Percentiles rank a stretch among this genome's conserved stretches.
Conservation (phyloP, 1,140 invertebrate genomes). For the Meloidogyne exigua region DNA sequence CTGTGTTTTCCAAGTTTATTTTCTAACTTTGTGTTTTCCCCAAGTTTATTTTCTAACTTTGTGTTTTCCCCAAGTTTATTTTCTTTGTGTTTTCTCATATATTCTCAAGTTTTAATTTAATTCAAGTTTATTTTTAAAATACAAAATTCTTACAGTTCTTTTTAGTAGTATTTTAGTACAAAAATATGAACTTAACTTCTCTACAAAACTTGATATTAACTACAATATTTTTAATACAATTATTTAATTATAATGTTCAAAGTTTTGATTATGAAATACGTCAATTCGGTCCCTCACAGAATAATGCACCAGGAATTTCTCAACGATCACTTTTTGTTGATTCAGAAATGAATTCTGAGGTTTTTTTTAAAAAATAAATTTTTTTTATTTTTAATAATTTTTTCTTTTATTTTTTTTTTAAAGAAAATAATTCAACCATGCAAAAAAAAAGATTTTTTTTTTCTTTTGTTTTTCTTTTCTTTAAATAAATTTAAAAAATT, state of each 20-base stretch:
- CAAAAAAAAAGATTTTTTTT: not conserved
- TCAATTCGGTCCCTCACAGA: not conserved
- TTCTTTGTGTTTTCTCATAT: not conserved
- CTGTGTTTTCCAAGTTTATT: not conserved
- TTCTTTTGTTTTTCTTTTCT: too few species aligned
- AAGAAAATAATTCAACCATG: not conserved
- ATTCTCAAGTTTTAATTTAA: not conserved
- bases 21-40: not conserved
- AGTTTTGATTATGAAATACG: conserved; percentile 2
- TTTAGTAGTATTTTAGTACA: not conserved
- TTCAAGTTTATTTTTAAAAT: not conserved
- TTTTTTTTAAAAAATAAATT: not conserved
- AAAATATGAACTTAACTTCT: too few species aligned
- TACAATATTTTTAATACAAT: not conserved
- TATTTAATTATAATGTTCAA: not conserved
- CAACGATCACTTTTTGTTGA: conserved; percentile 1
- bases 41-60: not conserved
- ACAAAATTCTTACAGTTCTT: not conserved
- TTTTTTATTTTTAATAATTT: not conserved
- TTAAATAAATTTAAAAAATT: too few species aligned
- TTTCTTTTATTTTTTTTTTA: too few species aligned
- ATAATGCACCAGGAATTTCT: not conserved
- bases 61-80: too few species aligned
- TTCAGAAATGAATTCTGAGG: not conserved
- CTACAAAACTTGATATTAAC: not conserved